Base-by-base conservation (phyloP, 2,113 vertebrate genomes). In the Benitochromis conjunctus region DNA sequence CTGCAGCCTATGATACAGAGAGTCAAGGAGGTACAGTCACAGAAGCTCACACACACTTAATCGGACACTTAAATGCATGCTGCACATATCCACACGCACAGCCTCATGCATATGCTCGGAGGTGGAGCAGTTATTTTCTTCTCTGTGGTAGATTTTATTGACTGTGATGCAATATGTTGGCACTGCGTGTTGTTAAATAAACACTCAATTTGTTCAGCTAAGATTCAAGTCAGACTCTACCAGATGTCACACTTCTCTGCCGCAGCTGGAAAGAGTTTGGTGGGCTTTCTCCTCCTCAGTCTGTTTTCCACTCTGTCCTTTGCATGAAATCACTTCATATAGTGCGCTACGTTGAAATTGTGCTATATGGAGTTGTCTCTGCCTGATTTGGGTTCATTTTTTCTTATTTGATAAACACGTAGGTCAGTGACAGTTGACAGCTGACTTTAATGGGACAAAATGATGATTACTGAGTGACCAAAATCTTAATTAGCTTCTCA, bases 1-100 rank as follows among this genome's bases (percentile, higher is more conserved):
- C 97, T 99, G 79, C 98, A 99, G 96, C 99, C 99, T 5, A 97
- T 99, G 97, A 96, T 99, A 83, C 98, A 99, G 95, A 95, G 98
- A 77, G 98, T 99, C 41, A 99, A 98, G 92, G 97, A 99, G 97
- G 99, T 99, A 94, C 91, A 18, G 18, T 1, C 0, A 1, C n/a
- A 21, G 58, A 24, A 26, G 34, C 26, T 18, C 60, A 16, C 69
- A 11, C 88, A 79, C 90, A 82, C 69, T 43, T 41, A 74, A 14
- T 87, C 56, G 60, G 31, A 85, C 87, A 18, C 64, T 36, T 41
- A 14, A 38, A 80, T 62, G 54, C 46, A 13, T 9, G 26, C 79
- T 58, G 54, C 84, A 4, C 83, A 31, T 53, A 76, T 76, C 46
- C 26, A 2, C 41, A n/a, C 38, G 16, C 81, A 77, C 82, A 60